phyloP scores from a whole-genome alignment of 2,888 invertebrate genomes.

The Cerastoderma edule region DNA sequence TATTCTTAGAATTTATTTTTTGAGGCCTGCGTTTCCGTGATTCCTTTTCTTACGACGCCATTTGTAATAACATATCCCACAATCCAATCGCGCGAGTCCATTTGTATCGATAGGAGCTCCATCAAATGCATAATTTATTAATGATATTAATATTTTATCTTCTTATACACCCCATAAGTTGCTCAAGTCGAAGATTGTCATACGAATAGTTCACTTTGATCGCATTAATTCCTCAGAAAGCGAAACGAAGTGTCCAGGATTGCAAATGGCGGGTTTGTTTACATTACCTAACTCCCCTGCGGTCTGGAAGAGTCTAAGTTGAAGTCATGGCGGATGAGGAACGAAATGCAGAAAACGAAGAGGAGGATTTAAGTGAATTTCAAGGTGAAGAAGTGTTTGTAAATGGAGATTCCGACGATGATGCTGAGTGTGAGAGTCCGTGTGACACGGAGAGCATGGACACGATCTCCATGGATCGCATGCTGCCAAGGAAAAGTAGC shows the following conservation, averaged over 20 bases:
- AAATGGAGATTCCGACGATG: conserved; percentile 73
- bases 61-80: conserved; percentile 55
- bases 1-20: too few relatives aligned
- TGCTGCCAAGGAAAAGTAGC: conserved; percentile 81
- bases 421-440: conserved; percentile 61
- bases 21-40: too few relatives aligned
- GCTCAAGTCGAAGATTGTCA: too few relatives aligned
- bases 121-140: conserved; percentile 24
- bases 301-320: conserved; percentile 48
- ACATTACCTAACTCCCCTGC: conserved; percentile 38
- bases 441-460: conserved; percentile 64
- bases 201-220: too few relatives aligned
- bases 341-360: conserved; percentile 65
- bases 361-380: conserved; percentile 57
- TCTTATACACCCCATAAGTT: too few relatives aligned
- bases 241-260: too few relatives aligned
- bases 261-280: conserved; percentile 2
- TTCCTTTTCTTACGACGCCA: conserved; percentile 51
- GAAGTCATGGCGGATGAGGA: conserved; percentile 76
- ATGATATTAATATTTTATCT: too few relatives aligned
- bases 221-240: too few relatives aligned
- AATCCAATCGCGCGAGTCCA: conserved; percentile 33
- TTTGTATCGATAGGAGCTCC: conserved; percentile 8
- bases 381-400: conserved; percentile 74
- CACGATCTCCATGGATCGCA: conserved; percentile 64